Evolutionary conservation across 1,140 invertebrate species (phyloP).

Genomic region (Drosophila tani): DNA sequence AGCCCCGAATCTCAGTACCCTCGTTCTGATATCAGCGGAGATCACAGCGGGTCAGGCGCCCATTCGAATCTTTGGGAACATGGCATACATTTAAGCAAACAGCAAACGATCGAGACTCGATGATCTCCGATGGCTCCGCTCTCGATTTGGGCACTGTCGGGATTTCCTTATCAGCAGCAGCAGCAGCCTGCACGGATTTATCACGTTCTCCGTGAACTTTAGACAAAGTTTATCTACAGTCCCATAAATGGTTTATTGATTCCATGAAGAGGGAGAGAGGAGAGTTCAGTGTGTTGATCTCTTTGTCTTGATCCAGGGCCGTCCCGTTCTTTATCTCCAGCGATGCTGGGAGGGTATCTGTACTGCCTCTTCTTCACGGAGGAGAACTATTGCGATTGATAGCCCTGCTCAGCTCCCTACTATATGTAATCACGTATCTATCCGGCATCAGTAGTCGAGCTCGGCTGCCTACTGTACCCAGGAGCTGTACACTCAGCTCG

Average conservation of each 20-base stretch:
- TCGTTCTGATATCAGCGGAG: conserved; percentile 69
- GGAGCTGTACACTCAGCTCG: conserved; percentile 30
- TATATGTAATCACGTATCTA: conserved; percentile 47
- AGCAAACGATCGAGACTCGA: conserved; percentile 34
- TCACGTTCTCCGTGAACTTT: conserved; percentile 84
- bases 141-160: conserved; percentile 30
- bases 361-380: background rate
- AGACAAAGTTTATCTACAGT: conserved; percentile 83
- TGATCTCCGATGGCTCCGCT: conserved; percentile 36
- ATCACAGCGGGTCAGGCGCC: conserved; percentile 67
- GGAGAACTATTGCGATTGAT: conserved; percentile 8
- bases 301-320: conserved; percentile 56
- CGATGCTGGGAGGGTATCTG: conserved; percentile 30
- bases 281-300: conserved; percentile 54
- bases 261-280: conserved; percentile 9
- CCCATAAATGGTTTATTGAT: conserved; percentile 50
- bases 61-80: conserved; percentile 35
- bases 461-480: conserved; percentile 47
- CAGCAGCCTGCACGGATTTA: conserved; percentile 63
- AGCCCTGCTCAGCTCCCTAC: background rate
- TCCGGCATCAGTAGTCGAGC: conserved; percentile 53
- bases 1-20: conserved; percentile 8
- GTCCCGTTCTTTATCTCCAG: conserved; percentile 29
- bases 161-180: conserved; percentile 63
- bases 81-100: conserved; percentile 48